Percentiles rank a stretch among this genome's conserved stretches.
phyloP scores from a whole-genome alignment of 2,797 vertebrate genomes.

The Betta splendens region DNA sequence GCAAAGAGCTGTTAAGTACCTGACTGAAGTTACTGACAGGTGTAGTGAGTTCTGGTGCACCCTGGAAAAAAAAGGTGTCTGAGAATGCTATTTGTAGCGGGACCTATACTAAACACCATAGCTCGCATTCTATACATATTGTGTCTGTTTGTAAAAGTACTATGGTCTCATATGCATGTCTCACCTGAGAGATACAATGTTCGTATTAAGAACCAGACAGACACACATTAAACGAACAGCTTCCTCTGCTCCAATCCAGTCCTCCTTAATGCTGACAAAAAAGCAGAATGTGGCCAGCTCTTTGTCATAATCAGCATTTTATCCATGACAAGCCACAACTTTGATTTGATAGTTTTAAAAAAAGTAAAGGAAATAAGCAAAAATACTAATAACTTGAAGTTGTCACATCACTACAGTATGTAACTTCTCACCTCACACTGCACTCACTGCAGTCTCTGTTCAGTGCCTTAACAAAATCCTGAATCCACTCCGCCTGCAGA shows the following conservation, averaged over 20 bases:
- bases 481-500: conserved; percentile 34
- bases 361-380: no score
- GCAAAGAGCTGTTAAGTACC: conserved; percentile 51
- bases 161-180: neutral
- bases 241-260: conserved; percentile 50
- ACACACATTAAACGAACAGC: conserved; percentile 46
- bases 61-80: conserved; percentile 40
- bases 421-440: conserved; percentile 61
- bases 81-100: neutral
- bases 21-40: conserved; percentile 46
- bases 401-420: no score
- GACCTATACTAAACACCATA: neutral
- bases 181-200: conserved; percentile 57
- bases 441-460: conserved; percentile 13
- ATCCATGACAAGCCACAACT: neutral
- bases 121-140: neutral
- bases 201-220: conserved; percentile 50
- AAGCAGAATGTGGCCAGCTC: neutral
- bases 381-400: no score
- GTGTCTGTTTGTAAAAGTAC: neutral
- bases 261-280: conserved; percentile 55
- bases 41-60: conserved; percentile 53
- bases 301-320: neutral
- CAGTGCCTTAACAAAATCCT: conserved; percentile 46
- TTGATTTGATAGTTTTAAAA: no score